phyloP scores from a whole-genome alignment of 1,140 invertebrate genomes.

The Formica selysi region DNA sequence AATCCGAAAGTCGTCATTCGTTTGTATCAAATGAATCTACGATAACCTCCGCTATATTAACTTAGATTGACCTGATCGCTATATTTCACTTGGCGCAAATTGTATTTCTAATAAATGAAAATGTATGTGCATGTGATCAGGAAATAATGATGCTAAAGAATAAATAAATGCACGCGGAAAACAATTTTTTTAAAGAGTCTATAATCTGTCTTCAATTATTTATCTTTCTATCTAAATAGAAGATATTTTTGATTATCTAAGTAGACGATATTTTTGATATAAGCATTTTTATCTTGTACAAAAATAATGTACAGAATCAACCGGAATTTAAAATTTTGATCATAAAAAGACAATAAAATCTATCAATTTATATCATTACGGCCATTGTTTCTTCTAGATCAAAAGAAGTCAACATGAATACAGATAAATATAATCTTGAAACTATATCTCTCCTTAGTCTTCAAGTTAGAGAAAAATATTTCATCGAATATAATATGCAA shows the following conservation, averaged over 20 bases:
- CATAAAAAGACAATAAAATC: too few species aligned
- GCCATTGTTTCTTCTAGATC: background rate
- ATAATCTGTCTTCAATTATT: background rate
- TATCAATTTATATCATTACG: background rate
- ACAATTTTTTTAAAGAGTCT: background rate
- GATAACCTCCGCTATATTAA: constrained; percentile 50
- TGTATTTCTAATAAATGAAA: background rate
- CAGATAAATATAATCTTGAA: background rate
- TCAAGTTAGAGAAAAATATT: background rate
- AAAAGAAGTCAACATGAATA: background rate
- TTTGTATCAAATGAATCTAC: constrained; percentile 21
- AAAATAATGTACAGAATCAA: background rate
- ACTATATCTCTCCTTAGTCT: background rate
- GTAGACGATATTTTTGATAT: background rate
- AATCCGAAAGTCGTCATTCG: background rate
- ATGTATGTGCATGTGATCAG: background rate
- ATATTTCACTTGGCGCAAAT: background rate
- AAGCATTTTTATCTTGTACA: background rate
- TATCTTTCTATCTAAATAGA: background rate
- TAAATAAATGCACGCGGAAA: background rate
- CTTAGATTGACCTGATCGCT: constrained; percentile 41
- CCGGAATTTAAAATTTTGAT: background rate
- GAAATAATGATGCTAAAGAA: background rate
- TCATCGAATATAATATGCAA: background rate
- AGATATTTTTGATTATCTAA: background rate